These are phyloP conservation scores for Pegoplata infirma DNA, from an alignment of 2,888 invertebrate genomes.

Conservation along the genomic window DNA sequence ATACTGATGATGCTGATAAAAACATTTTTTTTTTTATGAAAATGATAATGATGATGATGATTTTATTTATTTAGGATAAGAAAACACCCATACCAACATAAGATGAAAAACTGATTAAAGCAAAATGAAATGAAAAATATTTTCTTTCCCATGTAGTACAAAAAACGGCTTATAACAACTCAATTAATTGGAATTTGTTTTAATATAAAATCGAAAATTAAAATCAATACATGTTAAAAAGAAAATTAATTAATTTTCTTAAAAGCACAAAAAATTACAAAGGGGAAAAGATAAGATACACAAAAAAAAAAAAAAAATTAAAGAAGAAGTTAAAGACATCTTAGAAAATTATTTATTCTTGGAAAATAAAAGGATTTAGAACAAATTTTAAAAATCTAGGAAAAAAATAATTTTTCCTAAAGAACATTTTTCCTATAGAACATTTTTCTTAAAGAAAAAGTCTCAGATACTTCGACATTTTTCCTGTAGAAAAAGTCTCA, in stretches of 20 bases:
- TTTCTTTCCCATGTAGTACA: not conserved
- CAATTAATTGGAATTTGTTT: not conserved
- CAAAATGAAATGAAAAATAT: not conserved
- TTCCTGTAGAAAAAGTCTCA: too few species aligned
- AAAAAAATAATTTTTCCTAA: too few species aligned
- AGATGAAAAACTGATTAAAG: not conserved
- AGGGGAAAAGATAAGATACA: too few species aligned
- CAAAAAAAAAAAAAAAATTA: too few species aligned
- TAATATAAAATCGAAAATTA: not conserved
- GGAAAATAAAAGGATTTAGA: too few species aligned
- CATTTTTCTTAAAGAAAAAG: too few species aligned
- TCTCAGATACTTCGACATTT: too few species aligned
- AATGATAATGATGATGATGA: slow-evolving; percentile 5
- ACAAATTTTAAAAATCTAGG: too few species aligned
- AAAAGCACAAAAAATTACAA: not conserved
- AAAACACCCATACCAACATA: too few species aligned
- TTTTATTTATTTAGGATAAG: slow-evolving; percentile 39
- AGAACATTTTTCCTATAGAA: too few species aligned
- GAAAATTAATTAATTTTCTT: slow-evolving; percentile 55
- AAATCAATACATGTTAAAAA: slow-evolving; percentile 26
- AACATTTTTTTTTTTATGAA: not conserved
- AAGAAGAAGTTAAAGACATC: too few species aligned
- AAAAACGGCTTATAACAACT: not conserved
- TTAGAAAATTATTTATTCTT: too few species aligned
- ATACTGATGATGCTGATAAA: not conserved